These are phyloP conservation scores for Manis pentadactyla DNA, from an alignment of 2,797 vertebrate genomes.

Conservation along the genomic window DNA sequence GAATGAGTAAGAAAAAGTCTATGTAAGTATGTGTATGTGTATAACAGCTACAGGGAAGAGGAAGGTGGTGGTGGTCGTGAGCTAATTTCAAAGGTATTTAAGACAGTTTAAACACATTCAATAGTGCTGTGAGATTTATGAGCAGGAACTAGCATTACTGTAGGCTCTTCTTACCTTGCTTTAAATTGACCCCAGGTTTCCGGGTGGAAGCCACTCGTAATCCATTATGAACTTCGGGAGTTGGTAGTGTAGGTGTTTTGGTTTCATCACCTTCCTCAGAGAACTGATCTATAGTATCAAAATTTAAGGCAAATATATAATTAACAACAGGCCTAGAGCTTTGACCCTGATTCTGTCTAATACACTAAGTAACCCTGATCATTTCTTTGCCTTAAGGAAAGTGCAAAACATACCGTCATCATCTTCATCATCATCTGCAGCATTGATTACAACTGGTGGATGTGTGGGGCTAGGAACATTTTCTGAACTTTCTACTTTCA, in stretches of 20 bases:
- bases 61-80: neutral
- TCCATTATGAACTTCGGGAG: slow-evolving; percentile 82
- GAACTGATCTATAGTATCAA: slow-evolving; percentile 91
- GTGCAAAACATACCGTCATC: slow-evolving; percentile 92
- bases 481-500: slow-evolving; percentile 95
- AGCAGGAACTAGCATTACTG: neutral
- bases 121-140: neutral
- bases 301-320: slow-evolving; percentile 31
- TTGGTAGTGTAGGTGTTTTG: slow-evolving; percentile 85
- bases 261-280: slow-evolving; percentile 96
- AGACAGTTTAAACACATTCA: neutral
- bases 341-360: neutral
- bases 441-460: slow-evolving; percentile 97
- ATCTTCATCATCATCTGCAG: slow-evolving; percentile 96
- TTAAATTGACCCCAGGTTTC: slow-evolving; percentile 86
- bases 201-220: slow-evolving; percentile 85
- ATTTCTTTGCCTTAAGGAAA: neutral
- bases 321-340: slow-evolving; percentile 21
- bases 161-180: slow-evolving; percentile 86
- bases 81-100: neutral
- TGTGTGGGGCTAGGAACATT: slow-evolving; percentile 97
- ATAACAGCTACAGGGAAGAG: neutral
- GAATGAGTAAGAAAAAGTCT: neutral
- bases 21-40: neutral
- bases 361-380: neutral